A percentile compares a stretch with the other conserved stretches of the same genome.
phyloP scores from a whole-genome alignment of 2,113 vertebrate genomes.

The Microtus pennsylvanicus region DNA sequence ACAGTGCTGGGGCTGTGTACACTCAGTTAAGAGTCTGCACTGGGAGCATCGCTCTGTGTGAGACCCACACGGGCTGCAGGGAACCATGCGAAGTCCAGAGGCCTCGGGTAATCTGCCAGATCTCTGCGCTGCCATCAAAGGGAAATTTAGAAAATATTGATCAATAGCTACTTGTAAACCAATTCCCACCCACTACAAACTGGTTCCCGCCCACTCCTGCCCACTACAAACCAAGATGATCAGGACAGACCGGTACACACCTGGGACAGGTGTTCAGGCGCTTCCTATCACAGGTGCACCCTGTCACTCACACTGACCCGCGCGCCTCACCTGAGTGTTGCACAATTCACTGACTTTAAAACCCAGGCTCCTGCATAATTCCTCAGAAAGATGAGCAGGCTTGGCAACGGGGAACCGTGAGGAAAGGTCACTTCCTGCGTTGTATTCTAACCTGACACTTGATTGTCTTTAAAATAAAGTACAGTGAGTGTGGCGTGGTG shows the following conservation, averaged over 20 bases:
- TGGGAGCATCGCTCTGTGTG: fast-evolving
- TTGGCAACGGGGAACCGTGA: neutral
- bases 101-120: fast-evolving
- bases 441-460: neutral
- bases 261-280: fast-evolving
- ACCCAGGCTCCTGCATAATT: neutral
- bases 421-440: neutral
- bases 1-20: fast-evolving
- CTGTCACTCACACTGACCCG: fast-evolving
- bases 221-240: neutral
- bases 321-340: neutral
- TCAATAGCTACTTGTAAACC: neutral
- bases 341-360: neutral
- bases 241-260: neutral
- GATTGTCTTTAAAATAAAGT: neutral
- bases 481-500: neutral
- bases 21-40: fast-evolving
- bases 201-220: neutral
- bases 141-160: neutral
- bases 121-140: neutral
- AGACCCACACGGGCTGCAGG: neutral
- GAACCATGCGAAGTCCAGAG: no score
- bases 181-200: fast-evolving
- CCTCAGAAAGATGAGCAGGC: neutral
- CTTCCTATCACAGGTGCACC: neutral